These are phyloP conservation scores for Liasis olivaceus DNA, from an alignment of 2,797 vertebrate species.

Conservation along the genomic window DNA sequence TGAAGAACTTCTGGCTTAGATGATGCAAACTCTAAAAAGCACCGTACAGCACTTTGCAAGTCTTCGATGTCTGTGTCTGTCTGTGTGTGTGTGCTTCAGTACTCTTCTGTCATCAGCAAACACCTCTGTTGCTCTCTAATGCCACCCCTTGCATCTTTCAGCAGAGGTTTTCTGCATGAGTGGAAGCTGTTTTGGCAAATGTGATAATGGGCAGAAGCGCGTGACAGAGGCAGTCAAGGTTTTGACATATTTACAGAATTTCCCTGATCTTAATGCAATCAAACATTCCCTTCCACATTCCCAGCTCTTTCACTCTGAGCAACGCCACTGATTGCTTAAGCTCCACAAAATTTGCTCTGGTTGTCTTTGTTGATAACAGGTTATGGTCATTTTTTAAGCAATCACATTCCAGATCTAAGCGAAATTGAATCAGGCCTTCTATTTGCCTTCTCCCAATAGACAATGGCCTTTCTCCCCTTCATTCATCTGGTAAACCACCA, in stretches of 20 bases:
- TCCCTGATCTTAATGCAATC: conserved; percentile 62
- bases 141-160: conserved; percentile 52
- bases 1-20: conserved; percentile 9
- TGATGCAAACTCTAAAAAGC: neutral
- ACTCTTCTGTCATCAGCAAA: conserved; percentile 40
- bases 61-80: conserved; percentile 38
- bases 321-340: conserved; percentile 59
- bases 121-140: conserved; percentile 24
- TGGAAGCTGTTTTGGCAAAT: conserved; percentile 67
- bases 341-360: conserved; percentile 45
- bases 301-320: conserved; percentile 63
- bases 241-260: conserved; percentile 59
- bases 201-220: conserved; percentile 54
- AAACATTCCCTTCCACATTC: conserved; percentile 64
- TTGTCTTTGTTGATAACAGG: conserved; percentile 56
- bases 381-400: conserved; percentile 61
- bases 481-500: neutral
- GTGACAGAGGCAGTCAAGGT: conserved; percentile 49
- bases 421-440: conserved; percentile 53
- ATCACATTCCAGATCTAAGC: conserved; percentile 58
- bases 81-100: neutral
- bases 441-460: conserved; percentile 47
- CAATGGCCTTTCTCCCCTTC: conserved; percentile 39
- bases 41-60: neutral
- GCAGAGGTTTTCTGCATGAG: conserved; percentile 52